Conservation (phyloP, 2,888 invertebrate genomes). For the Nomada lathburiana region DNA sequence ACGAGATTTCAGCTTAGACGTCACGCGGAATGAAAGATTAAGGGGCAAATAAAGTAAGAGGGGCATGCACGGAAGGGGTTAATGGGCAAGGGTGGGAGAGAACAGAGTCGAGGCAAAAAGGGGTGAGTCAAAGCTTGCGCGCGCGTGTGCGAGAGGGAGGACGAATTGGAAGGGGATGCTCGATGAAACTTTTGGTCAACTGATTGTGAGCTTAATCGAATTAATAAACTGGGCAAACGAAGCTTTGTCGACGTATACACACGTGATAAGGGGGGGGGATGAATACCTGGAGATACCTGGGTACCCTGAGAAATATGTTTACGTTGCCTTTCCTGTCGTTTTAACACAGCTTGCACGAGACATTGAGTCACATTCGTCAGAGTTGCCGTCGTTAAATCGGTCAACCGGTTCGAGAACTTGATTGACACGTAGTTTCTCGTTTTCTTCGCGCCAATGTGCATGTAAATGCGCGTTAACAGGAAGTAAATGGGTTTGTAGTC, state of each 20-base stretch:
- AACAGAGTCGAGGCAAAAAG: not conserved
- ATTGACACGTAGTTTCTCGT: not conserved
- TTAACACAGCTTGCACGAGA: not conserved
- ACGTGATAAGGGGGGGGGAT: conserved; percentile 1
- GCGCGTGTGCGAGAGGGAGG: not conserved
- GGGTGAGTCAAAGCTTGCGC: not conserved
- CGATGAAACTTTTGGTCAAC: conserved; percentile 34
- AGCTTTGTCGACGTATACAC: conserved; percentile 22
- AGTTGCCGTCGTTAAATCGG: not conserved
- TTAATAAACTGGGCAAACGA: conserved; percentile 43
- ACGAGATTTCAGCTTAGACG: conserved; percentile 51
- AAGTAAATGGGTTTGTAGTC: not conserved
- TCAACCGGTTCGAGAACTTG: not conserved
- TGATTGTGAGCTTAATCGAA: conserved; percentile 47
- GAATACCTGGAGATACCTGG: conserved; percentile 10
- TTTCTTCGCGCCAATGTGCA: too few relatives aligned
- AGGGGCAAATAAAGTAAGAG: conserved; percentile 54
- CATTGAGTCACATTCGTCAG: not conserved
- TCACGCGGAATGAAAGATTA: conserved; percentile 54
- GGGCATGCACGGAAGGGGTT: conserved; percentile 34
- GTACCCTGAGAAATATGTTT: conserved; percentile 11
- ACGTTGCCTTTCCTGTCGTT: not conserved
- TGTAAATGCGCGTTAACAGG: not conserved
- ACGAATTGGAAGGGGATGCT: not conserved
- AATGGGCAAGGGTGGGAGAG: conserved; percentile 14